These are phyloP conservation scores for Pipra filicauda DNA, from an alignment of 2,113 vertebrate species.

Conservation along the genomic window DNA sequence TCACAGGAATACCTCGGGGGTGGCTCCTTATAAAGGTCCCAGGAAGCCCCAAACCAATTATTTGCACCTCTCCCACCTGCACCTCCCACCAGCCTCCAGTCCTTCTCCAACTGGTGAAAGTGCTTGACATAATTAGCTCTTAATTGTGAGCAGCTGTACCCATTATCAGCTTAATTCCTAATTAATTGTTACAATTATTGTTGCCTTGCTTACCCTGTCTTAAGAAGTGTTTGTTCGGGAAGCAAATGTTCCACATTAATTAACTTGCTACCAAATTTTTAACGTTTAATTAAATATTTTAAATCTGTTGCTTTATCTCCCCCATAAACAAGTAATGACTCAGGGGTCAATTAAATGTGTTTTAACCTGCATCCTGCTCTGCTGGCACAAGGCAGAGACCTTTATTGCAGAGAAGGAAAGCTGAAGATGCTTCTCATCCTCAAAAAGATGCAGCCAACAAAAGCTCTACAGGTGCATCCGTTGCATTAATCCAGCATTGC, in stretches of 20 bases:
- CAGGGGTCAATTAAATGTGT: conserved; percentile 40
- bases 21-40: neutral
- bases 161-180: conserved; percentile 78
- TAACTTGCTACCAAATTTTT: conserved; percentile 61
- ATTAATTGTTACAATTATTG: conserved; percentile 80
- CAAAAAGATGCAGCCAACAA: neutral
- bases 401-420: neutral
- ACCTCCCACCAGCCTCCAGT: neutral
- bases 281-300: conserved; percentile 52
- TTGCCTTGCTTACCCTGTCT: conserved; percentile 66
- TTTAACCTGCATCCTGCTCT: neutral
- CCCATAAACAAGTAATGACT: conserved; percentile 20
- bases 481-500: neutral
- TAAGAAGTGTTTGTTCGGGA: conserved; percentile 68
- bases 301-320: neutral
- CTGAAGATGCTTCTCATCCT: neutral
- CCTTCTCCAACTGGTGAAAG: conserved; percentile 65
- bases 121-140: conserved; percentile 71
- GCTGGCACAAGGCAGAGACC: neutral
- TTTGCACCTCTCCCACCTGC: neutral
- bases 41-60: neutral
- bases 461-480: neutral
- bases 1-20: accelerated
- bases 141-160: conserved; percentile 80
- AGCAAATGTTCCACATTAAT: conserved; percentile 70